A percentile compares a stretch with the other conserved stretches of the same genome.
Conservation (phyloP, 30 jellyfish, hydroid and myxozoan species). For the Aurelia aurita complex sp. Pacific region DNA sequence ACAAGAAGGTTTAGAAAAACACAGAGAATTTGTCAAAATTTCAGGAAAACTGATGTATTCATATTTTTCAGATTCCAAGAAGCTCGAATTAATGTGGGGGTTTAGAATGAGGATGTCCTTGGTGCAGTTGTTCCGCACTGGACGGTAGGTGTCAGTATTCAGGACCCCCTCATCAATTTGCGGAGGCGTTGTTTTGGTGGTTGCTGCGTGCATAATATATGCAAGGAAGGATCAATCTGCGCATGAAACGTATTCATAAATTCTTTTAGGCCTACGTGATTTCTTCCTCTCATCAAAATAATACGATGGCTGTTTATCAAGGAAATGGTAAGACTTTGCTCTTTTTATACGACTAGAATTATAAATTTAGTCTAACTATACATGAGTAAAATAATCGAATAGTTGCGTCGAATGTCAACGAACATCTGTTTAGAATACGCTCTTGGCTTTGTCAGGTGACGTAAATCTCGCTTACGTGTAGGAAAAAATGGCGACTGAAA, state of each 20-base stretch:
- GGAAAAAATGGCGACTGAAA: not conserved
- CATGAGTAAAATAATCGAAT: too few relatives aligned
- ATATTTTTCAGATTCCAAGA: too few relatives aligned
- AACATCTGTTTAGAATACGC: not conserved
- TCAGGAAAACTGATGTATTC: too few relatives aligned
- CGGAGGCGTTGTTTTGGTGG: too few relatives aligned
- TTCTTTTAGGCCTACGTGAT: constrained; percentile 54
- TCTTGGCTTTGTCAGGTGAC: not conserved
- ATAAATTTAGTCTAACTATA: too few relatives aligned
- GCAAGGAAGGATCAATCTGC: constrained; percentile 23
- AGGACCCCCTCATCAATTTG: too few relatives aligned
- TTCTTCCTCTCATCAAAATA: not conserved
- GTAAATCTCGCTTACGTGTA: constrained; percentile 57
- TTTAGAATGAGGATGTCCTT: too few relatives aligned
- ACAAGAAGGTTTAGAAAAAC: too few relatives aligned
- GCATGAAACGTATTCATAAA: not conserved
- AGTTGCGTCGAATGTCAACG: not conserved
- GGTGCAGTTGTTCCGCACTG: too few relatives aligned
- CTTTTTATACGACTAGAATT: not conserved
- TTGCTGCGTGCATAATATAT: constrained; percentile 21
- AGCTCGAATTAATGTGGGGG: too few relatives aligned
- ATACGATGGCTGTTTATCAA: constrained; percentile 53
- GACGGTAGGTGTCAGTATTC: too few relatives aligned
- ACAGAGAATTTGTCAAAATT: too few relatives aligned
- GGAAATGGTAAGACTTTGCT: constrained; percentile 32